A percentile compares a stretch with the other conserved stretches of the same genome.
Conservation (phyloP, 2,888 invertebrate genomes). For the Eristalis intricaria region DNA sequence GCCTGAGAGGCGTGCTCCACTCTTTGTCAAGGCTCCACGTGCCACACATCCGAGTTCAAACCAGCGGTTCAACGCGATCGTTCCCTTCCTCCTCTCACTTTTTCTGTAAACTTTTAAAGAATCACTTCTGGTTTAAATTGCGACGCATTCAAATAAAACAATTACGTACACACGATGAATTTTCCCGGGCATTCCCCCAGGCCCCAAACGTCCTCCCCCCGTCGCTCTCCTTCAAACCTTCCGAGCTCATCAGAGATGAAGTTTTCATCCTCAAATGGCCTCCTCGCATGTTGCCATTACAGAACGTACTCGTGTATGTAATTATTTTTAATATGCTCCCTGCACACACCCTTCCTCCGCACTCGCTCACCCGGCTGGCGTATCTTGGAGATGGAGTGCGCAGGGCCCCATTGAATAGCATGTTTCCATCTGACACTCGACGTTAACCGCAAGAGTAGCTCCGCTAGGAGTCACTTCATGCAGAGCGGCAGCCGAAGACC, state of each 20-base stretch:
- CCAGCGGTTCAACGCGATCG: neutral
- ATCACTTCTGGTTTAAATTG: neutral
- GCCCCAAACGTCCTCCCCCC: neutral
- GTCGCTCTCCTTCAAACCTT: neutral
- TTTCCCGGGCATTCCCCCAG: neutral
- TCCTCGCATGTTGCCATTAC: neutral
- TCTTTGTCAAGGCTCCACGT: neutral
- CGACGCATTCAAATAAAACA: neutral
- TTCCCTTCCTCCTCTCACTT: neutral
- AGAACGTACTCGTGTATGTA: neutral
- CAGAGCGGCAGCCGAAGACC: conserved; percentile 38
- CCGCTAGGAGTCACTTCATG: conserved; percentile 29
- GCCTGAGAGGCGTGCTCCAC: too few relatives aligned
- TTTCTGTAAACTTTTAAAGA: neutral
- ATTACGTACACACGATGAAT: neutral
- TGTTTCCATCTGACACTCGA: conserved; percentile 38
- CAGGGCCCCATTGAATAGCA: conserved; percentile 29
- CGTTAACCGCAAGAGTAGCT: conserved; percentile 39
- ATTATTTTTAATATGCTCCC: conserved; percentile 27
- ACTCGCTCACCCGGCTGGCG: neutral
- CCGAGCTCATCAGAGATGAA: neutral
- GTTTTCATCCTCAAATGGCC: neutral
- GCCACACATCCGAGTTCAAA: neutral
- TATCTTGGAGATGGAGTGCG: neutral
- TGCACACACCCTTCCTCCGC: neutral